phyloP scores from a whole-genome alignment of 92 coral and sea anemone genomes.

The Palythoa grandis region DNA sequence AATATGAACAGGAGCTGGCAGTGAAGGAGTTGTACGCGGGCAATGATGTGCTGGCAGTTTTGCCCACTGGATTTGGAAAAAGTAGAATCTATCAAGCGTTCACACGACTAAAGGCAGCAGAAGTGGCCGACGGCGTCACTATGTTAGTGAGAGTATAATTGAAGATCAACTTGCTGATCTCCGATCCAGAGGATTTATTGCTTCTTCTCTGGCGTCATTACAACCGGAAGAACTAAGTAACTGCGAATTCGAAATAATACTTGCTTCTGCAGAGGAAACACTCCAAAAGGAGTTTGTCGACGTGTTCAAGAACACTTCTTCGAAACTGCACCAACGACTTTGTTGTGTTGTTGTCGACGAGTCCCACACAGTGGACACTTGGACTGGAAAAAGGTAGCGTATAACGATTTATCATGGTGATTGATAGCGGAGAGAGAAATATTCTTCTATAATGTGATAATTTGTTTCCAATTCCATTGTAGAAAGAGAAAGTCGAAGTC shows the following conservation, averaged over 20 bases:
- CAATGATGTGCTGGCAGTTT: conserved; percentile 17
- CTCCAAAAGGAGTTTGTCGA: background rate
- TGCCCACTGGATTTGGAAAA: conserved; percentile 36
- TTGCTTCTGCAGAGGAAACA: conserved; percentile 4
- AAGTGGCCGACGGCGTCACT: conserved; percentile 35
- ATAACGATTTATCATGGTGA: conserved; percentile 3
- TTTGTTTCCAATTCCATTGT: background rate
- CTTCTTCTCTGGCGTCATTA: background rate
- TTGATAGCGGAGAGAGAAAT: background rate
- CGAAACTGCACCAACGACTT: no score
- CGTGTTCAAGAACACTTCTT: background rate
- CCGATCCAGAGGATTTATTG: background rate
- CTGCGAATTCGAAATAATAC: background rate
- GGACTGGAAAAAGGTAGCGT: conserved; percentile 6
- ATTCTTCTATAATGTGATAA: background rate
- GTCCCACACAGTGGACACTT: background rate
- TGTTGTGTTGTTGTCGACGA: background rate
- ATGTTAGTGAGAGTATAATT: background rate
- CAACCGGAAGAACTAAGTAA: conserved; percentile 10
- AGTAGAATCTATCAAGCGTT: conserved; percentile 10
- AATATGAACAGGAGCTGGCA: conserved; percentile 13
- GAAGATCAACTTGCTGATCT: background rate
- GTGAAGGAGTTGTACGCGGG: conserved; percentile 29
- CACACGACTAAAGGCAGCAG: conserved; percentile 22
- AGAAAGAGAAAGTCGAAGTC: background rate